phyloP scores from a whole-genome alignment of 1,140 invertebrate genomes.

The Leptonema lineaticorne region DNA sequence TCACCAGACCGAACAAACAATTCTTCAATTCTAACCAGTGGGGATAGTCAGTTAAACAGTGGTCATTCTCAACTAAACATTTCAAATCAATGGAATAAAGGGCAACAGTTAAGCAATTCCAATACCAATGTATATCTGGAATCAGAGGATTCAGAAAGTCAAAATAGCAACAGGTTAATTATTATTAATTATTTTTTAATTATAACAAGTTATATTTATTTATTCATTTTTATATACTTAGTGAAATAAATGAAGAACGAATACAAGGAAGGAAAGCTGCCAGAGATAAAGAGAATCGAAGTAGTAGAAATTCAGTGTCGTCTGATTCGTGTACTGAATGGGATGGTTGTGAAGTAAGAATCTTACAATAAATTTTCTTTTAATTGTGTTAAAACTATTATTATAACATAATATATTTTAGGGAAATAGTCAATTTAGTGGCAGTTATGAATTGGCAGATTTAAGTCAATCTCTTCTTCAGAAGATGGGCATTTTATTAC shows the following conservation, averaged over 20 bases:
- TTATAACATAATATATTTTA: conserved; percentile 43
- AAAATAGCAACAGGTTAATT: conserved; percentile 53
- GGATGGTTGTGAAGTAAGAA: conserved; percentile 52
- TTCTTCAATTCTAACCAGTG: conserved; percentile 3
- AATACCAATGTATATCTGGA: conserved; percentile 47
- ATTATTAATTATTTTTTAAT: neutral
- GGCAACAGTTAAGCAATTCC: neutral
- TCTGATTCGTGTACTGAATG: conserved; percentile 61
- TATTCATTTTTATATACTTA: conserved; percentile 41
- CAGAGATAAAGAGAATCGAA: conserved; percentile 55
- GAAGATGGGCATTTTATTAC: conserved; percentile 67
- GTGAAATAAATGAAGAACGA: conserved; percentile 68
- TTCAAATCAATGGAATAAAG: conserved; percentile 27
- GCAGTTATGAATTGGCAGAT: conserved; percentile 66
- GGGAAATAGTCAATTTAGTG: conserved; percentile 66
- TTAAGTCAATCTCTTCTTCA: conserved; percentile 70
- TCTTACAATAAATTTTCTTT: neutral
- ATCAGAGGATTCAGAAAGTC: conserved; percentile 55
- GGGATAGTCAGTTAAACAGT: conserved; percentile 9
- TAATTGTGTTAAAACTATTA: neutral
- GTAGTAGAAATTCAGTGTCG: conserved; percentile 45
- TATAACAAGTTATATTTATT: neutral
- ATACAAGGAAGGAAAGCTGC: conserved; percentile 63
- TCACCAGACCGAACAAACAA: conserved; percentile 56
- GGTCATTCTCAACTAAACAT: conserved; percentile 22